These are phyloP conservation scores for Pagrus major DNA, from an alignment of 2,113 vertebrate genomes.

Conservation along the genomic window DNA sequence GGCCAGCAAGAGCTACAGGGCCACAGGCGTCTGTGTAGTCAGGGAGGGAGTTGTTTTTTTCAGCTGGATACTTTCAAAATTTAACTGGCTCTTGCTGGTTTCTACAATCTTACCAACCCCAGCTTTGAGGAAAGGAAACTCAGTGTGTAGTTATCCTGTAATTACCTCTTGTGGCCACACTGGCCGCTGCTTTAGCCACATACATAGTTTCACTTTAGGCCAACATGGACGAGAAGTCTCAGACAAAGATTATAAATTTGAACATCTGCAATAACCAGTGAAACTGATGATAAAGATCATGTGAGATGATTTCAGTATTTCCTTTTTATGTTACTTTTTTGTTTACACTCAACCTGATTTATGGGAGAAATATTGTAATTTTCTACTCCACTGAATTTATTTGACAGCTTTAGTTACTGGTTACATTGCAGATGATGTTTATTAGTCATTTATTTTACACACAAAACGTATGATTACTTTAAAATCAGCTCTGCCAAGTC, in stretches of 20 bases:
- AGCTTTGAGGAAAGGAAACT: not conserved
- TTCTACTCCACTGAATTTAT: not conserved
- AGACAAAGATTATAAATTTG: not conserved
- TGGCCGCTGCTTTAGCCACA: not conserved
- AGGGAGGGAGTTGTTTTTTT: too few species aligned
- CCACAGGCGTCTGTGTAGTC: too few species aligned
- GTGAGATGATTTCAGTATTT: not conserved
- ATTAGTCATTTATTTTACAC: not conserved
- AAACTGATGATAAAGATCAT: not conserved
- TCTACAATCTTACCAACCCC: too few species aligned
- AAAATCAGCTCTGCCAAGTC: not conserved
- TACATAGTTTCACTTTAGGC: not conserved
- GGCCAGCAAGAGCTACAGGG: too few species aligned
- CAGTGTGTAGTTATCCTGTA: not conserved
- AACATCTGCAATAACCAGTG: not conserved
- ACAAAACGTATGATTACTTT: not conserved
- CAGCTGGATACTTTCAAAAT: too few species aligned
- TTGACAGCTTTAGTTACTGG: not conserved
- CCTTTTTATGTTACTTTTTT: not conserved
- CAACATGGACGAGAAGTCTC: not conserved
- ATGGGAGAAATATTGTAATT: not conserved
- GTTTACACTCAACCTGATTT: not conserved
- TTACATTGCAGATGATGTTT: not conserved
- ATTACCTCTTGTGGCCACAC: conserved; percentile 4
- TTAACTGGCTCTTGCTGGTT: too few species aligned